Conservation (phyloP, 2,113 vertebrate species). For the Istiophorus platypterus region DNA sequence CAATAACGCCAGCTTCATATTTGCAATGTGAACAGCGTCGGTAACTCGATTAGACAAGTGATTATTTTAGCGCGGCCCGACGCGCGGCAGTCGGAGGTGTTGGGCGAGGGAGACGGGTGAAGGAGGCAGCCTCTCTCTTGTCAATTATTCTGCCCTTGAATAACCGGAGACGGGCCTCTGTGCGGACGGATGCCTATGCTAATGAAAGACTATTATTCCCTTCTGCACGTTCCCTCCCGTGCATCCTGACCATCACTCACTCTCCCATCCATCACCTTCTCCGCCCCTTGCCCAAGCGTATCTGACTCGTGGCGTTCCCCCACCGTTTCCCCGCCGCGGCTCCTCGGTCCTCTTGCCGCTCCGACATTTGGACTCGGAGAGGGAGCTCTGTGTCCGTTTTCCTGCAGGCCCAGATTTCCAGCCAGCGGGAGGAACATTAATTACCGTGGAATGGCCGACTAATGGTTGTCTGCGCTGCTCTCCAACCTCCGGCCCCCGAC, state of each 20-base stretch:
- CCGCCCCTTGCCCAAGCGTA: background rate
- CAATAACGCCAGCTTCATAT: constrained; percentile 75
- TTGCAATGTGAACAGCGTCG: constrained; percentile 63
- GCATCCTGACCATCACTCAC: constrained; percentile 45
- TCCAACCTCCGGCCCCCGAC: constrained; percentile 44
- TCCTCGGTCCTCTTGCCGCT: constrained; percentile 50
- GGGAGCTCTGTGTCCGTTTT: constrained; percentile 53
- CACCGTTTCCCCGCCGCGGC: too few relatives aligned
- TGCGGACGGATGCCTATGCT: constrained; percentile 39
- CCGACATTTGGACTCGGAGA: constrained; percentile 63
- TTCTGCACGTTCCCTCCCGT: constrained; percentile 4
- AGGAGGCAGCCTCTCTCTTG: constrained; percentile 7
- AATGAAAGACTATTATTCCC: constrained; percentile 43
- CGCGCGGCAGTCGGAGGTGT: constrained; percentile 51
- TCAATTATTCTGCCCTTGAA: constrained; percentile 27
- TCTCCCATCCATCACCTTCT: constrained; percentile 45
- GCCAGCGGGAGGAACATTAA: constrained; percentile 81
- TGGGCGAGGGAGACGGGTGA: constrained; percentile 8
- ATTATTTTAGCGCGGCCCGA: constrained; percentile 60
- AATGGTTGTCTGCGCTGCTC: constrained; percentile 77
- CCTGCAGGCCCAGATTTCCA: constrained; percentile 65
- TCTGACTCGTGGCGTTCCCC: too few relatives aligned
- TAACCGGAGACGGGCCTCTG: constrained; percentile 25
- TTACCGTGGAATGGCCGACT: constrained; percentile 80
- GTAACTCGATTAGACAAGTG: constrained; percentile 67